Evolutionary conservation across 2,888 invertebrate species (phyloP).

Genomic region (Cryptosula pallasiana): DNA sequence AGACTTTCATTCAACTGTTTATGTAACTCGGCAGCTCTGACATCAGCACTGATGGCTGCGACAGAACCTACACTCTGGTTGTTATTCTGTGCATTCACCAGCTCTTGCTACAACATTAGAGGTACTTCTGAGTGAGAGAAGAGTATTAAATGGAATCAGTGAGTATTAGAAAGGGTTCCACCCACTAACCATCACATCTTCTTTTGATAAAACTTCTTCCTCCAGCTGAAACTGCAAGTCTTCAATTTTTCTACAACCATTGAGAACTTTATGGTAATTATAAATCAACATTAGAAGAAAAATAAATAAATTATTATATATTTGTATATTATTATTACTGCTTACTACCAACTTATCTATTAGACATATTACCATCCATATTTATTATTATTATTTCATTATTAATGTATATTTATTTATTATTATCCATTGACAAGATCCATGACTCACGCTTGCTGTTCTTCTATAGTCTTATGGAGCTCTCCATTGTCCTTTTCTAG

Average conservation of each 20-base stretch:
- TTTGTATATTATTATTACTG: too few species aligned
- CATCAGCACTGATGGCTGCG: conserved; percentile 39
- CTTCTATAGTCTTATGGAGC: conserved; percentile 47
- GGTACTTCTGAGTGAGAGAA: too few species aligned
- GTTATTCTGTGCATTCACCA: conserved; percentile 15
- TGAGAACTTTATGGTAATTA: neutral
- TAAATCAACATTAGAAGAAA: neutral
- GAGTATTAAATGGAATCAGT: neutral
- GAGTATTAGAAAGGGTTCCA: neutral
- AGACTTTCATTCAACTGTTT: conserved; percentile 31
- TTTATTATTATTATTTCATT: too few species aligned
- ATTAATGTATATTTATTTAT: too few species aligned
- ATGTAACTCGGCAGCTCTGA: conserved; percentile 37
- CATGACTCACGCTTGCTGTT: conserved; percentile 48
- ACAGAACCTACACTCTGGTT: conserved; percentile 27
- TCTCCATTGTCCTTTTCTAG: conserved; percentile 47
- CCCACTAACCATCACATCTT: conserved; percentile 72
- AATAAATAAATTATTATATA: too few species aligned
- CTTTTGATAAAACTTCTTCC: conserved; percentile 81
- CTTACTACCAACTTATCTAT: too few species aligned
- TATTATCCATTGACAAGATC: too few species aligned
- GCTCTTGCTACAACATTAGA: conserved; percentile 17
- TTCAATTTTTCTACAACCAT: conserved; percentile 60
- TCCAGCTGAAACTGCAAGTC: conserved; percentile 85
- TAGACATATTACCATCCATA: too few species aligned